A percentile compares a stretch with the other conserved stretches of the same genome.
These are phyloP conservation scores for Masnerella sp. DNA, from an alignment of 2,888 invertebrate genomes.

Conservation along the genomic window DNA sequence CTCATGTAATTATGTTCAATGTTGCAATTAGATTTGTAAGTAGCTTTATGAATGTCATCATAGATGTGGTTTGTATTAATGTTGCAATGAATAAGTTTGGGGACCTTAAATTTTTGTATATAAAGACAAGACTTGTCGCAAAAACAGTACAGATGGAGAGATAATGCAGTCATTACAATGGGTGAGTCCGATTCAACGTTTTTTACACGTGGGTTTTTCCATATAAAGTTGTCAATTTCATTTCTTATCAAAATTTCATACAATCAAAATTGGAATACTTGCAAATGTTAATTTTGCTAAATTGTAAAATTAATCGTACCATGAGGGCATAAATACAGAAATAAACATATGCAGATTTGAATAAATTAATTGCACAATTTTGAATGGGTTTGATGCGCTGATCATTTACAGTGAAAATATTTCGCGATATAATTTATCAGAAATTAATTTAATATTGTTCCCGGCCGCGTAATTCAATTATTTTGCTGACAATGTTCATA, in stretches of 20 bases:
- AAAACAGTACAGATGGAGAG: conserved; percentile 25
- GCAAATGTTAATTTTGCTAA: too few species aligned
- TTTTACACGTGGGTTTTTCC: too few species aligned
- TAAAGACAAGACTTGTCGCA: conserved; percentile 35
- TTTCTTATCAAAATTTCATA: too few species aligned
- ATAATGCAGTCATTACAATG: conserved; percentile 55
- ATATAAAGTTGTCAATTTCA: too few species aligned
- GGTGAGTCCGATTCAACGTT: too few species aligned
- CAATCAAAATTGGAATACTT: too few species aligned
- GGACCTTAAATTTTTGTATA: conserved; percentile 49
- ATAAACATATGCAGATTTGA: too few species aligned
- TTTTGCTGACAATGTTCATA: conserved; percentile 6
- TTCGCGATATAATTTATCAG: not conserved
- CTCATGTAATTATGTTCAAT: conserved; percentile 36
- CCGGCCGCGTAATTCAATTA: conserved; percentile 1
- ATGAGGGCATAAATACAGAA: too few species aligned
- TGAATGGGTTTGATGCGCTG: not conserved
- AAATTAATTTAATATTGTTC: conserved; percentile 10
- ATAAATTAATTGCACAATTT: too few species aligned
- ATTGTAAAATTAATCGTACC: too few species aligned
- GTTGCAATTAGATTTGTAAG: conserved; percentile 41
- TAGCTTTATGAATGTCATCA: conserved; percentile 44
- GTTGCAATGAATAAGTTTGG: conserved; percentile 45
- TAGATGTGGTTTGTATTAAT: conserved; percentile 46
- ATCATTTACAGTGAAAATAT: not conserved